Base-by-base conservation (phyloP, 2,797 vertebrate genomes). In the Distichodus sexfasciatus region DNA sequence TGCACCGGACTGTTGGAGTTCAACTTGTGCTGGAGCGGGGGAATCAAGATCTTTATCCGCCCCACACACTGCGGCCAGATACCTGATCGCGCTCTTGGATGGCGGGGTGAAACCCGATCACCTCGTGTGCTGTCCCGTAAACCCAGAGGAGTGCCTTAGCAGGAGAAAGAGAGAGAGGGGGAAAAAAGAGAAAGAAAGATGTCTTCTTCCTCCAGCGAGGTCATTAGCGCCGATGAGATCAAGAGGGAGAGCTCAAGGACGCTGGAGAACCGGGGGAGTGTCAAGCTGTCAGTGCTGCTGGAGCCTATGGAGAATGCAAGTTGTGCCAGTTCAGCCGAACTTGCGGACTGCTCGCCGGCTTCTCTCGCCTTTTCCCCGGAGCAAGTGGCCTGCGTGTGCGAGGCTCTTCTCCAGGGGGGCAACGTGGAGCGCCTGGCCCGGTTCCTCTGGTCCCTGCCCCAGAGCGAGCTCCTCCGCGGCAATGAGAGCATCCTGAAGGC, bases 401-500 rank as follows among this genome's bases (percentile, higher is more conserved):
- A 99, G 89, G 97, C 96, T 75, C 81, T 99, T 90, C 94, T 98
- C 90, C 97, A 98, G 87, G 97, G 96, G 74, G 97, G 97, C 76
- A 94, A 99, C 87, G 93, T 98, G 93, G 96, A 99, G 86, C 93
- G 97, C 82, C 90, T 99, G 86, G 94, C 95, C 87, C 93, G 96
- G 85, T 99, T 99, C 88, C 83, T 99, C 69, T 98, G 96, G 95
- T 98, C 97, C 73, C 86, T 99, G 82, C 97, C 97, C 77, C 94
- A 94, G 83, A 95, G 96, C 80, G 96, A 97, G 83, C 91, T 98
- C 86, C 95, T 99, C 83, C 95, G 95, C 87, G 96, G 95, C 89
- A 96, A 95, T 87, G 96, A 99, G 87, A 98, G 96, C 91, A 92
- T 99, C 88, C 90, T 99, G 72, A 98, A 97, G 90, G 97, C 97